Conservation (phyloP, 2,797 vertebrate genomes). For the Chanos chanos region DNA sequence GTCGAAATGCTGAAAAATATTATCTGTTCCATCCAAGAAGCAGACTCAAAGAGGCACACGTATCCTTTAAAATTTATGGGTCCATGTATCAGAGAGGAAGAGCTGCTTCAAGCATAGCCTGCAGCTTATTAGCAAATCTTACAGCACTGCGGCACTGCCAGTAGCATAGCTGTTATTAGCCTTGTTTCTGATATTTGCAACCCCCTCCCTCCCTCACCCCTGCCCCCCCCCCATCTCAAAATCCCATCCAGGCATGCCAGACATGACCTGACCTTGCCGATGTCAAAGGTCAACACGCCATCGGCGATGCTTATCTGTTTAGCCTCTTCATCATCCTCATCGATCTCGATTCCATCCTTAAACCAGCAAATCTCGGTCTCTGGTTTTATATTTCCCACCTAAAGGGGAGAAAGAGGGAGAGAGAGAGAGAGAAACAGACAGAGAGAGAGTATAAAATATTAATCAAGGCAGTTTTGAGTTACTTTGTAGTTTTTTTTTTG, state of each 20-base stretch:
- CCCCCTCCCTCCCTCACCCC: too few relatives aligned
- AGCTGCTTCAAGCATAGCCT: constrained; percentile 25
- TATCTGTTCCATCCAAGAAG: too few relatives aligned
- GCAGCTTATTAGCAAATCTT: constrained; percentile 14
- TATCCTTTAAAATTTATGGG: constrained; percentile 53
- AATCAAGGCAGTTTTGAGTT: constrained; percentile 3
- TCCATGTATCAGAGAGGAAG: constrained; percentile 54
- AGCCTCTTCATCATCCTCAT: constrained; percentile 87
- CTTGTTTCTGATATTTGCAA: not conserved
- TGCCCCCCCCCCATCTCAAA: not conserved
- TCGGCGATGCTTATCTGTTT: constrained; percentile 78
- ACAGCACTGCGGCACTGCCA: not conserved
- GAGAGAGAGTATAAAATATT: constrained; percentile 15
- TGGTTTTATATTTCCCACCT: constrained; percentile 93
- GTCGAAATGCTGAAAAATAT: too few relatives aligned
- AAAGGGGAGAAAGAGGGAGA: constrained; percentile 10
- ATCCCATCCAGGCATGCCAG: constrained; percentile 19
- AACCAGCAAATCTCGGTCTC: constrained; percentile 91
- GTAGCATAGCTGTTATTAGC: constrained; percentile 5
- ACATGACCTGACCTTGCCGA: constrained; percentile 84
- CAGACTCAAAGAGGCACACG: too few relatives aligned
- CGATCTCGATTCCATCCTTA: constrained; percentile 89
- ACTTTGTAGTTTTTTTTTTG: too few relatives aligned
- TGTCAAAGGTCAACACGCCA: constrained; percentile 85
- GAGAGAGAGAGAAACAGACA: not conserved